Base-by-base conservation (phyloP, 2,888 invertebrate species). In the Meteorus cinctellus region DNA sequence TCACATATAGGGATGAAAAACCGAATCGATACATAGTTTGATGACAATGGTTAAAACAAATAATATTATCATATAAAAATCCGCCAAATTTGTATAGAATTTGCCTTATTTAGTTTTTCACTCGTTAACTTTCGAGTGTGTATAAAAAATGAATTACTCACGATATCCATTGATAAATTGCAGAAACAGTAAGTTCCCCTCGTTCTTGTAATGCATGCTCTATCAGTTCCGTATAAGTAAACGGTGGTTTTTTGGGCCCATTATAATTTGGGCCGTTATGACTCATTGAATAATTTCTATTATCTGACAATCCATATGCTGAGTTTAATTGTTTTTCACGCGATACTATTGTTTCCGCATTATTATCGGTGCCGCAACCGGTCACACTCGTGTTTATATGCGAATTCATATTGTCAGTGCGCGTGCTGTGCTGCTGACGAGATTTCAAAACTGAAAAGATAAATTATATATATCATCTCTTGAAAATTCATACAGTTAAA, bases 121-220 rank as follows among this genome's bases (percentile, higher is more conserved):
- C 65, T 27, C 29, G 34, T n/a, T n/a, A 10, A 51, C 59, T 12
- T 19, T 34, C 3, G 16, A 29, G 36, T 62, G 2, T 51, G 14
- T 45, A 19, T 8, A 31, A 31, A 55, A 8, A 63, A 75, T 14
- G 45, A 45, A 55, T 31, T 84, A 95, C 96, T 96, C 91, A 97
- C 97, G 96, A 96, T 86, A 97, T 97, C 97, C 97, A 97, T 84
- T 95, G 95, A 89, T 97, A 97, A 83, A 97, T 97, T 73, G 95
- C 97, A 6, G 96, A 96, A 48, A 97, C 97, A 0, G 97, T 97
- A 79, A 97, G 90, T 90, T 96, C 96, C 73, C 96, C 95, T 85
- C 94, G 95, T 89, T 97, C 97, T 82, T 94, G 93, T 78, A 97
- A 90, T 63, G 97, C 97, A 85, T 95, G 94, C 89, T 97, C 96